Base-by-base conservation (phyloP, 2,888 invertebrate species). In the Pandemis cinnamomeana region DNA sequence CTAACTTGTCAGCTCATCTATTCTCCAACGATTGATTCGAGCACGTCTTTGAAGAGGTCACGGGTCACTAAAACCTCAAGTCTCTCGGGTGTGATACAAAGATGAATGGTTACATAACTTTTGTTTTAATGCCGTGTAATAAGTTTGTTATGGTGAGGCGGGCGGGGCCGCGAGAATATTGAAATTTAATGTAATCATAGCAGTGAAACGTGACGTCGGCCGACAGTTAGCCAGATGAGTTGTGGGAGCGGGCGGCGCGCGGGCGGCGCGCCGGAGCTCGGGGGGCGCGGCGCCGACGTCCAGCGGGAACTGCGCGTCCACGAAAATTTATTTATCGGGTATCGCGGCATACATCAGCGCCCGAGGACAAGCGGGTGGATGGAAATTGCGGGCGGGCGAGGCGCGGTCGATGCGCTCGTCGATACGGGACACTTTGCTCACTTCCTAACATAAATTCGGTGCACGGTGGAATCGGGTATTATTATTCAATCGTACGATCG, bases 381-480 rank as follows among this genome's bases (percentile, higher is more conserved):
- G 86, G 87, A 85, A 90, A 89, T 86, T 85, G 89, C 88, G 83
- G 84, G 81, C 83, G 85, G 85, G 86, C 86, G 81, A 86, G 84
- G 84, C 84, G 85, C 85, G 84, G 83, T 80, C 86, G 91, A 92
- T 92, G 88, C 83, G 83, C 84, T 78, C 80, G 81, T 85, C 87
- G 93, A 92, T 93, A 92, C 87, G 89, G 89, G 91, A 91, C 91
- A 91, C 84, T 79, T 78, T 89, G 89, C 87, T 89, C 89, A 92
- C 91, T 93, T 92, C 92, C 91, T 92, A 91, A 92, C 92, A 93
- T 93, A 93, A 93, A 93, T 93, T 93, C 89, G 93, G 93, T 92
- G 89, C 85, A 89, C 89, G 88, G 89, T 71, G 74, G 91, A 92
- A 92, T 92, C 91, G 93, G 91, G 92, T 93, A 92, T 93, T 93